These are phyloP conservation scores for Chaetophractus vellerosus DNA, from an alignment of 2,797 vertebrate species.

Conservation along the genomic window DNA sequence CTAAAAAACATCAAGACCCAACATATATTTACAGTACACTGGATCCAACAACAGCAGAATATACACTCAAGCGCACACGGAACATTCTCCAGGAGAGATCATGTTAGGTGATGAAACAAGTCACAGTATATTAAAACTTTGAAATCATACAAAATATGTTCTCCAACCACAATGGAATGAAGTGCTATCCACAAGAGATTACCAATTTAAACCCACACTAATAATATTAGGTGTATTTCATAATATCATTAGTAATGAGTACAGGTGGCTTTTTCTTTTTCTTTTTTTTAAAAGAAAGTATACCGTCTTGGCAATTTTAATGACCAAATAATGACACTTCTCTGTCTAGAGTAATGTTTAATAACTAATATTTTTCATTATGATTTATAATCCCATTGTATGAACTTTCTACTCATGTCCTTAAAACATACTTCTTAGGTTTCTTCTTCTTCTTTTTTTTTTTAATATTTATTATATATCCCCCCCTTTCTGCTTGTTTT, in stretches of 20 bases:
- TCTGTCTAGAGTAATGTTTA: neutral
- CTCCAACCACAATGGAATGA: neutral
- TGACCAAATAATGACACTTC: neutral
- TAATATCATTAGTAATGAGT: neutral
- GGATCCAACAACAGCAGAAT: too few species aligned
- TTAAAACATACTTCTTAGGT: neutral
- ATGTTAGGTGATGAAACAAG: too few species aligned
- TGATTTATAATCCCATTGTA: neutral
- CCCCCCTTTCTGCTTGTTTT: too few species aligned
- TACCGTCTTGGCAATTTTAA: neutral
- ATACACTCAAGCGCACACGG: too few species aligned
- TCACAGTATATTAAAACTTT: too few species aligned
- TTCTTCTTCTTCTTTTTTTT: too few species aligned
- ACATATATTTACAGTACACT: too few species aligned
- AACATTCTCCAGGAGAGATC: too few species aligned
- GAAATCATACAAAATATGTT: too few species aligned
- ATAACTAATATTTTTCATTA: slow-evolving; percentile 17
- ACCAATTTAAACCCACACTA: slow-evolving; percentile 1
- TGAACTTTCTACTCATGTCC: neutral
- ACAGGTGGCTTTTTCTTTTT: neutral
- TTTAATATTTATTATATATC: too few species aligned
- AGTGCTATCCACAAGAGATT: neutral
- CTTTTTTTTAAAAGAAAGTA: too few species aligned
- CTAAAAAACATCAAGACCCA: too few species aligned
- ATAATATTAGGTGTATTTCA: neutral